Evolutionary conservation across 2,888 invertebrate genomes (phyloP), one percentile per base, ranked within the genome.

Genomic region (Caradrina clavipalpis): DNA sequence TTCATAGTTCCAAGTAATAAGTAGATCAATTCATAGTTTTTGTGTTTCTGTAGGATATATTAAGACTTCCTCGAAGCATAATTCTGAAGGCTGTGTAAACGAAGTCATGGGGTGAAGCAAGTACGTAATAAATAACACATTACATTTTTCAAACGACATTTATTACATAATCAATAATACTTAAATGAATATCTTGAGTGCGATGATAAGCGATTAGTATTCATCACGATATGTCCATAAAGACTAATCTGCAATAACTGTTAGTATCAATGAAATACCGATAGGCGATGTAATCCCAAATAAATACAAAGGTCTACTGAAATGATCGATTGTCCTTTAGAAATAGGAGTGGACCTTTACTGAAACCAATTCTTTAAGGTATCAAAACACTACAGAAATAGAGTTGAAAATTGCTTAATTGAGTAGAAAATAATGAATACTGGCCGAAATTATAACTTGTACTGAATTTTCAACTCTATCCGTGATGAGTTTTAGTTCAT

Each of bases 81-180:
- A 39, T 39, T 39, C 39, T 39, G 39, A 39, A 35, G 35, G 8
- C 35, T 35, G 1, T 8, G 8, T 8, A 35, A 1, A 35, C 35
- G 35, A 35, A 39, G 39, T 39, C 11, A 13, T 13, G 1, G 39
- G 13, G 3, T 2, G 39, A 35, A 39, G 39, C 39, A 13, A 39
- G 31, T 56, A 50, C 6, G 1, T 11, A 68, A 8, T 69, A 19
- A 56, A 19, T 19, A 22, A 51, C 39, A 39, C 35, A 35, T 35
- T 22, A 42, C 42, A 69, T 56, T 70, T 13, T 31, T 22, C 5
- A 15, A 69, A 69, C 15, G 31, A 22, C 42, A 10, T 22, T 5
- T 5, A 49, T 45, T 58, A 35, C 45, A 51, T n/a, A n/a, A 22
- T 45, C 57, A 70, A 21, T 69, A 69, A 26, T 22, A 64, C 11